These are phyloP conservation scores for Erythrocercus mccallii DNA, from an alignment of 2,113 vertebrate genomes.

Conservation along the genomic window DNA sequence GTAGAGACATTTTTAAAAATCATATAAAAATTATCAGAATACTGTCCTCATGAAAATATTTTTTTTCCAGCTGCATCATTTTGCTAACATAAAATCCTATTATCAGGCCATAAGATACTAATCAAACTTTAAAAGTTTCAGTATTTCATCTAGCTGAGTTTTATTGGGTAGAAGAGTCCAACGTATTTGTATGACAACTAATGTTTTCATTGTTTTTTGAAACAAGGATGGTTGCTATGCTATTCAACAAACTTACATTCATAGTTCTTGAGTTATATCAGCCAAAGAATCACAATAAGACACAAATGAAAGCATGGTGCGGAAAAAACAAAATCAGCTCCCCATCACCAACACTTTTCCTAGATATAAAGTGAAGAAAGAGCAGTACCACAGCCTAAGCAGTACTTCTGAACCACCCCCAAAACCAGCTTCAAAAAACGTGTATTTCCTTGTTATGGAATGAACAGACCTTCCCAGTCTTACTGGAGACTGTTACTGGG, in stretches of 20 bases:
- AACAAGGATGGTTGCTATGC: background rate
- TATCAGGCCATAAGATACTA: background rate
- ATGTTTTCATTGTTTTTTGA: background rate
- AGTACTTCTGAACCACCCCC: background rate
- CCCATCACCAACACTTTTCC: background rate
- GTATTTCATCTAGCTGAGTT: background rate
- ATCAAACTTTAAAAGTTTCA: background rate
- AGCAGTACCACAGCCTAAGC: background rate
- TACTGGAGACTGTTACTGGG: background rate
- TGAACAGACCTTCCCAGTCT: background rate
- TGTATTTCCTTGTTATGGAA: background rate
- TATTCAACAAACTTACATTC: background rate
- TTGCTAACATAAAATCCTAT: background rate
- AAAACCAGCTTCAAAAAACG: background rate
- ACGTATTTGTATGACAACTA: background rate
- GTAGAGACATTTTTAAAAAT: background rate
- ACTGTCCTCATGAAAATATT: background rate
- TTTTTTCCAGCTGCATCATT: background rate
- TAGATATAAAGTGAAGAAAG: background rate
- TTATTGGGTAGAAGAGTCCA: background rate
- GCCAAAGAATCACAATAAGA: background rate
- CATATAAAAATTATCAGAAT: background rate
- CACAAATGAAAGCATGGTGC: background rate
- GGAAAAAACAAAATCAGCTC: background rate
- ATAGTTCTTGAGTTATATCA: background rate